phyloP scores from a whole-genome alignment of 2,797 vertebrate species.

The Acrossocheilus fasciatus region DNA sequence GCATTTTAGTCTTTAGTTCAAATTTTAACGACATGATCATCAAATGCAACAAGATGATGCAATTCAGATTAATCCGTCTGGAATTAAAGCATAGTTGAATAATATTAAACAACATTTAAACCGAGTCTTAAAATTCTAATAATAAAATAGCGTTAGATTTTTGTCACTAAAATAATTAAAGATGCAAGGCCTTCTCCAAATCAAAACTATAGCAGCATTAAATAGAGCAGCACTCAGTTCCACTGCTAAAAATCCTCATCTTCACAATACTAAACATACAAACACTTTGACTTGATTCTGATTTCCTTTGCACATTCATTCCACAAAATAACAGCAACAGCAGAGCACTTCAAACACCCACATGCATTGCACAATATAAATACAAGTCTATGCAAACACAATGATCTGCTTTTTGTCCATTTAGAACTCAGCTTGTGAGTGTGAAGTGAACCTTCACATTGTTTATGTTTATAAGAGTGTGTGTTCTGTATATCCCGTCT shows the following conservation, averaged over 20 bases:
- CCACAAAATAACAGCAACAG: constrained; percentile 22
- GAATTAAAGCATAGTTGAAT: background rate
- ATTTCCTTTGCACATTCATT: background rate
- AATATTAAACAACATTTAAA: background rate
- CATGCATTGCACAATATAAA: constrained; percentile 17
- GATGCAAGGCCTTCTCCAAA: background rate
- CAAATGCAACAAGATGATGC: background rate
- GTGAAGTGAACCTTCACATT: constrained; percentile 29
- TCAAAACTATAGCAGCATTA: background rate
- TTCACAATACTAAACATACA: background rate
- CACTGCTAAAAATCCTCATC: background rate
- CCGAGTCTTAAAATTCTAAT: background rate
- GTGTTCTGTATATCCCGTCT: constrained; percentile 71
- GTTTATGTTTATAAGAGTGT: constrained; percentile 64
- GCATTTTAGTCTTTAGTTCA: background rate
- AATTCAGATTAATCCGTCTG: background rate
- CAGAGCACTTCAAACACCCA: background rate
- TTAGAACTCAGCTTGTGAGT: constrained; percentile 29
- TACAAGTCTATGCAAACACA: constrained; percentile 29
- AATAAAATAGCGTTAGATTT: background rate
- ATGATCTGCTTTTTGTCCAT: constrained; percentile 26
- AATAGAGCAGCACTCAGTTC: background rate
- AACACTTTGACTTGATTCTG: background rate
- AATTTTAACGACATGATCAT: background rate
- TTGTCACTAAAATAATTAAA: background rate